phyloP scores from a whole-genome alignment of 2,797 vertebrate genomes.

The Periparus ater region DNA sequence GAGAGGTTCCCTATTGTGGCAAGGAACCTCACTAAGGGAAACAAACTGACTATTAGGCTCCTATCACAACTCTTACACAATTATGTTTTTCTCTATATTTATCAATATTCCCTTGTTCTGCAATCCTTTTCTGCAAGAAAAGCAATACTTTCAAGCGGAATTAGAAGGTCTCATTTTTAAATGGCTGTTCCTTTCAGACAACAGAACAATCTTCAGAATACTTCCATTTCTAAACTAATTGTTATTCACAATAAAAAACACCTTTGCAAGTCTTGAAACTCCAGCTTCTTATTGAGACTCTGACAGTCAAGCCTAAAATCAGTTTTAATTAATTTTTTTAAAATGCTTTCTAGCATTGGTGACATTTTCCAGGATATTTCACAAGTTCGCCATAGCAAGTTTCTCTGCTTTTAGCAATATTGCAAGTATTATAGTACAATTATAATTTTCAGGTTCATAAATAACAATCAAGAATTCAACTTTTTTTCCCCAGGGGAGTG shows the following conservation, averaged over 20 bases:
- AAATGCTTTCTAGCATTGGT: background rate
- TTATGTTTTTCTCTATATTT: background rate
- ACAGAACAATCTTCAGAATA: background rate
- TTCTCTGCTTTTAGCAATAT: background rate
- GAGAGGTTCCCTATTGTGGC: background rate
- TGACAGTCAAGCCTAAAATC: background rate
- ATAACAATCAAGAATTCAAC: background rate
- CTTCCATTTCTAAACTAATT: background rate
- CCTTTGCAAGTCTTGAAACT: background rate
- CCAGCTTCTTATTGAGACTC: background rate
- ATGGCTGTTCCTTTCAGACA: background rate
- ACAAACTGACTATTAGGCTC: background rate
- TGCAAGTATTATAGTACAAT: background rate
- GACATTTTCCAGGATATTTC: background rate
- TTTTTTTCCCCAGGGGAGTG: rapidly evolving
- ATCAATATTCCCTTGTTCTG: background rate
- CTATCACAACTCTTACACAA: background rate
- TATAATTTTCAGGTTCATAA: background rate
- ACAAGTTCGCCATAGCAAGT: background rate
- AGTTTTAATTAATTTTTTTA: background rate
- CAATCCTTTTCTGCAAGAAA: background rate
- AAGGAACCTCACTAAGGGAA: background rate
- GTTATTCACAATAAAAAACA: background rate
- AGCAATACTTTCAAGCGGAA: background rate
- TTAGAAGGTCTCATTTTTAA: background rate